These are phyloP conservation scores for Leguminivora glycinivorella DNA, from an alignment of 1,140 invertebrate genomes.

Conservation along the genomic window DNA sequence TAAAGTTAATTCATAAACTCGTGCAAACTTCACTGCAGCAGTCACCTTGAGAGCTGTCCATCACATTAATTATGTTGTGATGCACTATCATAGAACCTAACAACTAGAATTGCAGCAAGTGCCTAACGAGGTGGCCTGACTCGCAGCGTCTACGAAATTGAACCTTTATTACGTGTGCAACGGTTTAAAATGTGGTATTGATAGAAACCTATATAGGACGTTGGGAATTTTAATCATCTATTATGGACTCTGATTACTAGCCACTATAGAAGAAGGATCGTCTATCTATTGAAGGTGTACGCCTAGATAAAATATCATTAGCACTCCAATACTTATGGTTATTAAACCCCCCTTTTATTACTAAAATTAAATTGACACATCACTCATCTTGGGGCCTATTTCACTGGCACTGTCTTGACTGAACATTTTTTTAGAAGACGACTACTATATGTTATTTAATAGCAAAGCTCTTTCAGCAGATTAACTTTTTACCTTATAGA, in stretches of 20 bases:
- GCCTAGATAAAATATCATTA: too few species aligned
- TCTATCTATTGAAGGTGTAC: not conserved
- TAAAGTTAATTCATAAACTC: not conserved
- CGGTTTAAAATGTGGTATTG: not conserved
- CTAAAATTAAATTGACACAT: too few species aligned
- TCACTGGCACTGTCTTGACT: too few species aligned
- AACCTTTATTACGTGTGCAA: slow-evolving; percentile 4
- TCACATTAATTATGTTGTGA: slow-evolving; percentile 24
- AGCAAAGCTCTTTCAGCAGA: too few species aligned
- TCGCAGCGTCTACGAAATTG: not conserved
- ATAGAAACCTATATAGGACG: not conserved
- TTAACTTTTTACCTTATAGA: too few species aligned
- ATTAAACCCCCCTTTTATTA: too few species aligned
- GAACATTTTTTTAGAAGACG: too few species aligned
- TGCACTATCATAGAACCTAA: slow-evolving; percentile 23
- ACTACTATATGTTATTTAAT: too few species aligned
- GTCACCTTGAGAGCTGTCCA: slow-evolving; percentile 21
- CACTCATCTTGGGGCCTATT: too few species aligned
- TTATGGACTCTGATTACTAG: slow-evolving; percentile 15
- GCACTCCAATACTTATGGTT: too few species aligned
- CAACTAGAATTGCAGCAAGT: slow-evolving; percentile 27
- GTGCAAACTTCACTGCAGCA: not conserved
- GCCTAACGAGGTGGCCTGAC: slow-evolving; percentile 15
- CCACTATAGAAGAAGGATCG: not conserved
- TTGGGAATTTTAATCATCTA: slow-evolving; percentile 15